phyloP scores from a whole-genome alignment of 2,797 vertebrate species.

The Zalophus californianus region DNA sequence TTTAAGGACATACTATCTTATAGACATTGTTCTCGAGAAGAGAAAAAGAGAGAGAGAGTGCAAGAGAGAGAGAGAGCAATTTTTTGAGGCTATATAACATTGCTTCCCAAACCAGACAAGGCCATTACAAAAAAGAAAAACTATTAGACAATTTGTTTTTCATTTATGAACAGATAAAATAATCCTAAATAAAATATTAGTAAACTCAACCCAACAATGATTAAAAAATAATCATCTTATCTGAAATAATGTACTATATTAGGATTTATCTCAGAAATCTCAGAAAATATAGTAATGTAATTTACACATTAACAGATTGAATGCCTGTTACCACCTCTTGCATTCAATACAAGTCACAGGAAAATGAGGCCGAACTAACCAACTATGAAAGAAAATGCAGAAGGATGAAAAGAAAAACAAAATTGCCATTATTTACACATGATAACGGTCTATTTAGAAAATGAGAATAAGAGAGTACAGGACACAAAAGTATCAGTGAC shows the following conservation, averaged over 20 bases:
- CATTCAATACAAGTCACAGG: neutral
- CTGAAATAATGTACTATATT: neutral
- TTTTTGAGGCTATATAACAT: neutral
- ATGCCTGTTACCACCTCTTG: neutral
- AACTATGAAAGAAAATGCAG: neutral
- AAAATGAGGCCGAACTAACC: neutral
- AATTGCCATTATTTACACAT: neutral
- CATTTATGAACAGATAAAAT: neutral
- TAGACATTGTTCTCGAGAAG: neutral
- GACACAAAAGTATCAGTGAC: neutral
- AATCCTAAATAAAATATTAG: slow-evolving; percentile 22
- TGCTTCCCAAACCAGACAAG: neutral
- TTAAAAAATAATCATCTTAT: neutral
- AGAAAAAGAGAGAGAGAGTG: neutral
- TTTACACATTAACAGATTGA: neutral
- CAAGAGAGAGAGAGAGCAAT: too few relatives aligned
- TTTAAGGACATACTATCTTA: neutral
- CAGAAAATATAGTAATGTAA: slow-evolving; percentile 1
- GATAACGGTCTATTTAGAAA: neutral
- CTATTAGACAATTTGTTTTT: neutral
- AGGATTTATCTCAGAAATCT: neutral
- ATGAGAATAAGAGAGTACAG: neutral
- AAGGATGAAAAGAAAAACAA: neutral
- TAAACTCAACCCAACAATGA: neutral
- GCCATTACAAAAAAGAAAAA: neutral